phyloP scores from a whole-genome alignment of 2,113 vertebrate species.

The Taurulus bubalis region DNA sequence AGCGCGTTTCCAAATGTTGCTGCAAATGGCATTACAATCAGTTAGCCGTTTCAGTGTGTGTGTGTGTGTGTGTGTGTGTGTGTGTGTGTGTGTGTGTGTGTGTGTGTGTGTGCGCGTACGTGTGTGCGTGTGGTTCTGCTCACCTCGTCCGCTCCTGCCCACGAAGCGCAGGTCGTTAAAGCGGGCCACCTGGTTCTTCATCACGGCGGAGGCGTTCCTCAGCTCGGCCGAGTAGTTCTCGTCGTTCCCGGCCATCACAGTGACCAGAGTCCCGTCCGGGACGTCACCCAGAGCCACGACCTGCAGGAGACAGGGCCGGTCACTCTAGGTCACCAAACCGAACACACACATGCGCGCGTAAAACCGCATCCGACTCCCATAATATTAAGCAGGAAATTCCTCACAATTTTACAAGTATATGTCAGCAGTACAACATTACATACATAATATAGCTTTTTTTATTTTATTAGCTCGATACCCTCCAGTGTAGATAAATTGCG shows the following conservation, averaged over 20 bases:
- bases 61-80: slow-evolving; percentile 2
- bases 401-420: slow-evolving; percentile 4
- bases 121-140: slow-evolving; percentile 44
- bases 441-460: neutral
- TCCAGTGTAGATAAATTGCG: neutral
- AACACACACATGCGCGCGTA: slow-evolving; percentile 6
- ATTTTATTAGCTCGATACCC: neutral
- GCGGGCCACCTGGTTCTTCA: slow-evolving; percentile 99
- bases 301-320: slow-evolving; percentile 78
- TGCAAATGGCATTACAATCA: slow-evolving; percentile 22
- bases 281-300: slow-evolving; percentile 98
- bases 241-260: slow-evolving; percentile 99
- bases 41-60: neutral
- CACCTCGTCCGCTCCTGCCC: slow-evolving; percentile 98
- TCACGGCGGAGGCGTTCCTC: slow-evolving; percentile 97
- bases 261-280: slow-evolving; percentile 97
- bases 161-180: slow-evolving; percentile 99
- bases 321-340: slow-evolving; percentile 57
- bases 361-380: slow-evolving; percentile 60
- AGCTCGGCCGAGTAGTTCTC: slow-evolving; percentile 99
- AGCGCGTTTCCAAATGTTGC: slow-evolving; percentile 37
- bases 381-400: slow-evolving; percentile 6
- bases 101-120: neutral
- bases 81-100: neutral
- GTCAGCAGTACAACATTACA: neutral